Percentiles rank a stretch among this genome's conserved stretches.
phyloP scores from a whole-genome alignment of 1,140 invertebrate genomes.

The Calephelis nemesis region DNA sequence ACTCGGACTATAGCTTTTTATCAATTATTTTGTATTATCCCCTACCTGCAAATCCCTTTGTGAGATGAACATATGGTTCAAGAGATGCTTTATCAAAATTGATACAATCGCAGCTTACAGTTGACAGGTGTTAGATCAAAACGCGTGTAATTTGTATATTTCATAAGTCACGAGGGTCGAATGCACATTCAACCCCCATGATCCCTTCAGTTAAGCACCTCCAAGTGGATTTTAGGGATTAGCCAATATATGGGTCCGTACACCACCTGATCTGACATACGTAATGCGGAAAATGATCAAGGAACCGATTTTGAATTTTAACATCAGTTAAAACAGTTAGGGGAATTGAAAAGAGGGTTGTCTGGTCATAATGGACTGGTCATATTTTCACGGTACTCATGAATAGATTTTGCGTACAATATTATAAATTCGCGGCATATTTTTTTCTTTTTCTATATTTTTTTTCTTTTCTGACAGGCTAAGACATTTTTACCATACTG shows the following conservation, averaged over 20 bases:
- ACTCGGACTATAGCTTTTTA: too few species aligned
- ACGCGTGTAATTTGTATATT: conserved; percentile 45
- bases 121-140: conserved; percentile 48
- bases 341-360: not conserved
- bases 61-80: too few species aligned
- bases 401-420: too few species aligned
- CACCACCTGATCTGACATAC: conserved; percentile 45
- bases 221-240: conserved; percentile 48
- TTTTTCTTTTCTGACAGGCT: too few species aligned
- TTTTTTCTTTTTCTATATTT: too few species aligned
- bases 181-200: conserved; percentile 24
- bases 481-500: too few species aligned
- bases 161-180: conserved; percentile 40
- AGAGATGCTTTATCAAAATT: not conserved
- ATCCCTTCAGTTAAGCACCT: conserved; percentile 37
- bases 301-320: conserved; percentile 35
- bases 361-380: not conserved
- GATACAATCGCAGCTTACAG: not conserved
- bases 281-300: conserved; percentile 39
- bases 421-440: too few species aligned
- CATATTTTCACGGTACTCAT: too few species aligned
- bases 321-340: conserved; percentile 22
- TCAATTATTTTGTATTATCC: too few species aligned
- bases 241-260: conserved; percentile 36
- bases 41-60: too few species aligned